Conservation (phyloP, 2,113 vertebrate genomes). For the Vulpes ferrilata region DNA sequence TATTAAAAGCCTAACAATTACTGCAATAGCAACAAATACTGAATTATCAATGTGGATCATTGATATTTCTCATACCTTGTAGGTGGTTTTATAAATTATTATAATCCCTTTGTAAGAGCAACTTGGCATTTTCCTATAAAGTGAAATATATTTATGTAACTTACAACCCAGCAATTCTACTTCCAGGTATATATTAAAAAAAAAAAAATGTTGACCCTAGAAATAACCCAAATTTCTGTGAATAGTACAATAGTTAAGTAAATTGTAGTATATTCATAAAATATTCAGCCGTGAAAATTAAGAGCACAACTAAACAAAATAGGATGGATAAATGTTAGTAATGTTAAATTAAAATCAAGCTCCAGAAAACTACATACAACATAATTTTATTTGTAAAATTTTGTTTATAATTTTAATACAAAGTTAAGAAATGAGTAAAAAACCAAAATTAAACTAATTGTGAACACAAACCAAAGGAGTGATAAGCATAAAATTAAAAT, state of each 20-base stretch:
- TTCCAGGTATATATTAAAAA: not conserved
- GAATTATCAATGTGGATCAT: not conserved
- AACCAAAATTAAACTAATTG: not conserved
- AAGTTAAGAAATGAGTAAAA: not conserved
- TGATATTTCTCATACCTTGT: not conserved
- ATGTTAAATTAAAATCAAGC: not conserved
- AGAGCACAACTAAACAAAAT: not conserved
- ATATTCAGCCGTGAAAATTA: not conserved
- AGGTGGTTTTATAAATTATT: not conserved
- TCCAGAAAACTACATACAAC: not conserved
- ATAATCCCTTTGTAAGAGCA: slow-evolving; percentile 5
- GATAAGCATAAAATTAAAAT: not conserved
- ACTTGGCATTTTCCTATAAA: not conserved
- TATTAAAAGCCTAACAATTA: not conserved
- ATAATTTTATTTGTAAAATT: not conserved
- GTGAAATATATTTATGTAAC: slow-evolving; percentile 4
- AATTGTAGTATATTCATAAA: not conserved
- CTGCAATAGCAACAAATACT: too few species aligned
- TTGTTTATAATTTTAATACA: not conserved
- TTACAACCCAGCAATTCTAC: not conserved
- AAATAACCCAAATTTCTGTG: not conserved
- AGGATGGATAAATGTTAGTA: not conserved
- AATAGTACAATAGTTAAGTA: not conserved
- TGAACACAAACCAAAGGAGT: not conserved
- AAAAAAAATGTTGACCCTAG: not conserved